Evolutionary conservation across 2,113 vertebrate genomes (phyloP), one percentile per base, ranked within the genome.

Genomic region (Rhinopomastus cyanomelas): DNA sequence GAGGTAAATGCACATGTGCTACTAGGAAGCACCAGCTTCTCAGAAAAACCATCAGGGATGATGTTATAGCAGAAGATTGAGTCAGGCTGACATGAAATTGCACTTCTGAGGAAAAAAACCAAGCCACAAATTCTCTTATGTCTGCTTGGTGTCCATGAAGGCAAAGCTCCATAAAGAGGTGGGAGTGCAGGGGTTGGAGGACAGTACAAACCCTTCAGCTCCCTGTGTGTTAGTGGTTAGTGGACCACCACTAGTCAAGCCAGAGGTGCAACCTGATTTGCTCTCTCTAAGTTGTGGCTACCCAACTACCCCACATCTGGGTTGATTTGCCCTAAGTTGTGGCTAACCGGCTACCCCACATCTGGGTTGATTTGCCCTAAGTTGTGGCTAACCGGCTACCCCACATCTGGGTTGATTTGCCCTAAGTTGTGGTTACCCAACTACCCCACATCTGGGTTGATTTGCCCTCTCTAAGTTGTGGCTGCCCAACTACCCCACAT

Each of bases 1-100:
- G 8, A 53, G 1, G 10, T 56, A 48, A 68, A 80, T 37, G 16
- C 2, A 1, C 13, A 21, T 1, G 1, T 18, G 34, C 29, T 49
- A 77, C 30, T 65, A 11, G 29, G 44, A 87, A 69, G 74, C 18
- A 32, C 3, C 13, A 73, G 44, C 55, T 68, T 19, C 55, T 83
- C 48, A 60, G 68, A 56, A 88, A 55, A 90, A n/a, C 14, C 16
- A 23, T 36, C 48, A 72, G 21, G 9, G 49, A 39, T 26, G 12
- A 46, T 32, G 49, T 21, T 23, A 51, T 2, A 71, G 52, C 27
- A 91, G 82, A 89, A 74, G 42, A 71, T 46, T 56, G 42, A 65
- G 17, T 34, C 6, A 77, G 44, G 32, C 1, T 81, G 27, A 81
- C 9, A 1, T 8, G 56, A 89, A 71, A n/a, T 44, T 39, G 32